Evolutionary conservation across 2,888 invertebrate genomes (phyloP).

Genomic region (Lasioglossum oenotherae): DNA sequence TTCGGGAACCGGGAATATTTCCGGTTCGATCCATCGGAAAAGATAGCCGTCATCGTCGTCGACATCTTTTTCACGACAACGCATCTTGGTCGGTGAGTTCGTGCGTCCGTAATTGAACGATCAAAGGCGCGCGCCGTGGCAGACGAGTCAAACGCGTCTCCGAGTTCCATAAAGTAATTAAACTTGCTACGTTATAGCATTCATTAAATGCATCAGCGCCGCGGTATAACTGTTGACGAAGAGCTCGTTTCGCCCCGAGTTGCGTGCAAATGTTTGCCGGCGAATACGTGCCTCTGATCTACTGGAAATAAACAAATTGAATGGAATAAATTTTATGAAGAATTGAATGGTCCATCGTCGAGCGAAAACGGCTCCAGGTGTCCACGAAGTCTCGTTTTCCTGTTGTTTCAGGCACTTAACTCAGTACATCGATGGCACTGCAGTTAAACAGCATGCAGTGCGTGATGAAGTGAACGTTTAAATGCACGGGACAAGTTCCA

Average conservation of each 20-base stretch:
- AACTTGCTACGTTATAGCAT: constrained; percentile 14
- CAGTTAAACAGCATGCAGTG: neutral
- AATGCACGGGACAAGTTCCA: neutral
- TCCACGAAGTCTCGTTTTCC: neutral
- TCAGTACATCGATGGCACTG: neutral
- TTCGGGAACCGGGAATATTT: constrained; percentile 6
- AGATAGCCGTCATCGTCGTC: neutral
- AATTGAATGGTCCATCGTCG: neutral
- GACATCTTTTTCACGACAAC: neutral
- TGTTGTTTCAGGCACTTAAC: neutral
- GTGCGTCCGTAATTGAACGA: constrained; percentile 10
- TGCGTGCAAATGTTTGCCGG: neutral
- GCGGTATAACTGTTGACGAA: neutral
- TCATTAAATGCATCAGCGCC: neutral
- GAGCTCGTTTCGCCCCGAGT: neutral
- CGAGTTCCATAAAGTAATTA: constrained; percentile 33
- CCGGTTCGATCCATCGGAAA: constrained; percentile 26
- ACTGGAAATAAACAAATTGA: neutral
- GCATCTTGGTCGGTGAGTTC: neutral
- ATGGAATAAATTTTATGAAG: neutral
- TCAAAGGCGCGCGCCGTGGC: constrained; percentile 21
- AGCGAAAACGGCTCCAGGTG: neutral
- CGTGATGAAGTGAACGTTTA: neutral
- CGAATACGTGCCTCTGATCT: neutral
- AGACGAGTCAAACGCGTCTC: neutral